Base-by-base conservation (phyloP, 2,888 invertebrate genomes). In the Lasius fuliginosus region DNA sequence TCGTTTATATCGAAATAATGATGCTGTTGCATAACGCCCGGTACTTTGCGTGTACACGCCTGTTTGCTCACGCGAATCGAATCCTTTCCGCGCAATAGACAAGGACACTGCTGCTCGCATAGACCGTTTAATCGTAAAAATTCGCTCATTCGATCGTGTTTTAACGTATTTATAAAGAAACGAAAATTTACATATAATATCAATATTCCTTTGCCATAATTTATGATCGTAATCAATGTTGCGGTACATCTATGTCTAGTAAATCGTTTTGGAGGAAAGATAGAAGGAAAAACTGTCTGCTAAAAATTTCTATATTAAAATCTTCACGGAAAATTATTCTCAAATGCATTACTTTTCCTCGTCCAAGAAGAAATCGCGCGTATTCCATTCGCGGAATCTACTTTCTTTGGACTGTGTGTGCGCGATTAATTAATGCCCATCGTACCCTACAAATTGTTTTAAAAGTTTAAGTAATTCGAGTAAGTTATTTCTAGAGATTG, bases 1-100 rank as follows among this genome's bases (percentile, higher is more conserved):
- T 36, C 60, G 73, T 81, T 81, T 60, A 60, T 18, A 36, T 81
- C 46, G 3, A 73, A 81, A 81, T 81, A 81, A 81, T 60, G 73
- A 73, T 58, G 42, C 60, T 36, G 46, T 79, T 60, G 18, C 58
- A 33, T 58, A 81, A 81, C 46, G 73, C 46, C 0, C 36, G 36
- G 18, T 36, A 18, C 27, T 46, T 30, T 27, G 46, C 60, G 23
- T 12, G 18, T 49, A 18, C 46, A 23, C 42, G 77, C 18, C 11
- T 30, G 15, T 33, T 58, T 15, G 27, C 27, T 68, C 67, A 12
- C 2, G 77, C 27, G 27, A 65, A 68, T 30, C n/a, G 56, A 77
- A 30, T 36, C 42, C 23, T 58, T 69, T 46, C 12, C 42, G 15
- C 33, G 46, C 12, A 23, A 42, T 3, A 9, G 5, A 58, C 33